Base-by-base conservation (phyloP, 2,113 vertebrate species). In the Bombycilla garrulus region DNA sequence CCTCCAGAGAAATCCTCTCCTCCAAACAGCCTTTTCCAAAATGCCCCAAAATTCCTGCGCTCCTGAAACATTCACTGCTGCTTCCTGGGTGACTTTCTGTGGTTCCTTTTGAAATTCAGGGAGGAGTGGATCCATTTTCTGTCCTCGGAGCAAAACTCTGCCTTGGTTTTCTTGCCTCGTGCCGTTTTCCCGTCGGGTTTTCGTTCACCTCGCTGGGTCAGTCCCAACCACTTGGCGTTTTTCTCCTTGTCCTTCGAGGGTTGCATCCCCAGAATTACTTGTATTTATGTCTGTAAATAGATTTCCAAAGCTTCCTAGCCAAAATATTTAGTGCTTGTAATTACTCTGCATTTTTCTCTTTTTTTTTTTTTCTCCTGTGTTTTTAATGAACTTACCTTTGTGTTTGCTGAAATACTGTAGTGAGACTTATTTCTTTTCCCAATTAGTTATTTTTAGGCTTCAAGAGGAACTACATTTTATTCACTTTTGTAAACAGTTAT, bases 201-300 rank as follows among this genome's bases (percentile, higher is more conserved):
- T 87, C 53, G 42, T 93, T 89, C 58, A 51, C 78, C 93, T 80
- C 12, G 79, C 92, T 91, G 82, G 97, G 82, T 97, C 97, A 96
- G 95, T 91, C 93, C 91, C 83, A 18, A 97, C 56, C 95, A 36
- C 80, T 91, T 60, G 64, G 93, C 69, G 36, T 96, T 95, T 96
- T 95, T 94, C 86, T 90, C 81, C 84, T 95, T 28, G 66, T 96
- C 94, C 69, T 94, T 25, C 88, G 96, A 98, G 96, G 93, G 96
- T 97, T 98, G 94, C 94, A 97, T 97, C 97, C 95, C 96, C 90
- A 95, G 95, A 97, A 72, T 97, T 95, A 93, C 97, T 97, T 98
- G 98, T 98, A 98, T 98, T 98, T 98, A 98, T 98, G 97, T 98
- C 86, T 98, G 98, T 98, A 98, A 98, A 98, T 98, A 98, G 98